Evolutionary conservation across 2,113 vertebrate genomes (phyloP).

Genomic region (Oncorhynchus clarkii): DNA sequence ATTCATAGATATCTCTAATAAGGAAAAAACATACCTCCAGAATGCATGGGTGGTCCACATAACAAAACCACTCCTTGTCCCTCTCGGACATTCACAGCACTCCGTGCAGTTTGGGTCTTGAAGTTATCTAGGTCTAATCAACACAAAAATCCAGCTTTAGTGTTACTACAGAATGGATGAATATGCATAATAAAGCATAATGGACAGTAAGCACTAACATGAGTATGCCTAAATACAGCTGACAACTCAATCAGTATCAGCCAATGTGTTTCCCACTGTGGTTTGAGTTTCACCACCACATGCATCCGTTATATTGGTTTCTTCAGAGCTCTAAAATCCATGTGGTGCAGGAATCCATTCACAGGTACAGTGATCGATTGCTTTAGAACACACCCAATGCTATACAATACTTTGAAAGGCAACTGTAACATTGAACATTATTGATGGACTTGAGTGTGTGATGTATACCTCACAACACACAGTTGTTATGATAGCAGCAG

Average conservation of each 20-base stretch:
- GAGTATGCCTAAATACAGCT: too few relatives aligned
- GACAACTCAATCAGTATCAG: too few relatives aligned
- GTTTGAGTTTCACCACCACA: too few relatives aligned
- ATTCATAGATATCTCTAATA: too few relatives aligned
- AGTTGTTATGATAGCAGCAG: slow-evolving; percentile 24
- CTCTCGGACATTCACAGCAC: slow-evolving; percentile 87
- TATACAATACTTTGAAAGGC: slow-evolving; percentile 44
- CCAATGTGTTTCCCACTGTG: too few relatives aligned
- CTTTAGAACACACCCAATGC: slow-evolving; percentile 40
- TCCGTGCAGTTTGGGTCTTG: slow-evolving; percentile 81
- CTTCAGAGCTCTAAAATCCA: too few relatives aligned
- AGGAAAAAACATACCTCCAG: slow-evolving; percentile 79
- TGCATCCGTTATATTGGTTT: too few relatives aligned
- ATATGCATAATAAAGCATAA: neutral
- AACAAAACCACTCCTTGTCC: slow-evolving; percentile 93
- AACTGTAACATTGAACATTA: slow-evolving; percentile 54
- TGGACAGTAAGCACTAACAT: neutral
- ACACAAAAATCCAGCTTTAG: slow-evolving; percentile 32
- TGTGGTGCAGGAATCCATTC: too few relatives aligned
- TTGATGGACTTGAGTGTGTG: slow-evolving; percentile 45
- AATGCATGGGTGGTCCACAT: slow-evolving; percentile 82
- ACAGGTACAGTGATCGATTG: slow-evolving; percentile 26
- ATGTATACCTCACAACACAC: slow-evolving; percentile 28
- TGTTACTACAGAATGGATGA: neutral
- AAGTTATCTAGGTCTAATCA: slow-evolving; percentile 84